phyloP scores from a whole-genome alignment of 2,888 invertebrate species.

The Ceraclea dissimilis region DNA sequence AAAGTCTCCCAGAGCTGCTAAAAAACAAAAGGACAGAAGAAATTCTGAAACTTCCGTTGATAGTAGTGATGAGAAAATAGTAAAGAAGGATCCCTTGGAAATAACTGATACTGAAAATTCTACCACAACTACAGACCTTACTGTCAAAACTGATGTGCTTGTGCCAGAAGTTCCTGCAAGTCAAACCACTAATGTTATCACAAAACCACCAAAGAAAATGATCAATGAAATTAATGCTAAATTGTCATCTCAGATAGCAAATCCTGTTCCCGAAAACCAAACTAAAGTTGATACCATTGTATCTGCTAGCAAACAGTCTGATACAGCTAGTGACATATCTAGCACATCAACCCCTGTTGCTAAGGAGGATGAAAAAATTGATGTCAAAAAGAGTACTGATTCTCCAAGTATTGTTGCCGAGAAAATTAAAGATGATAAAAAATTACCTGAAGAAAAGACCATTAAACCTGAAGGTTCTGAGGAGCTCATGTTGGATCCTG shows the following conservation, averaged over 20 bases:
- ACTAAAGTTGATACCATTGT: not conserved
- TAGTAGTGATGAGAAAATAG: constrained; percentile 50
- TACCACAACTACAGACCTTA: constrained; percentile 24
- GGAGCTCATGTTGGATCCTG: constrained; percentile 25
- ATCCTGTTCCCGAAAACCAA: constrained; percentile 17
- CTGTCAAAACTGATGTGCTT: constrained; percentile 17
- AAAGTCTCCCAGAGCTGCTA: constrained; percentile 58
- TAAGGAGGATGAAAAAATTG: not conserved
- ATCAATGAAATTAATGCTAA: constrained; percentile 43
- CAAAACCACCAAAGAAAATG: constrained; percentile 42
- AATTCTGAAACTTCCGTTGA: constrained; percentile 59
- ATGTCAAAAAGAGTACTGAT: not conserved
- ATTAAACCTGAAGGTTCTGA: constrained; percentile 15
- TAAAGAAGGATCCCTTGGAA: constrained; percentile 32
- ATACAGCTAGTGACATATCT: not conserved
- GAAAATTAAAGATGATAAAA: not conserved
- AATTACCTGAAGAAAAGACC: constrained; percentile 4
- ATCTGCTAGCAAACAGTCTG: constrained; percentile 9
- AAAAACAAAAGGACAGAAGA: constrained; percentile 56
- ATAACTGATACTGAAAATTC: constrained; percentile 30
- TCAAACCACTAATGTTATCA: constrained; percentile 14
- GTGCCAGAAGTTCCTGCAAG: constrained; percentile 26
- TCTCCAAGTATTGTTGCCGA: not conserved
- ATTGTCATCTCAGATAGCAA: constrained; percentile 29
- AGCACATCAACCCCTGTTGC: not conserved